Percentiles rank a stretch among this genome's conserved stretches.
Evolutionary conservation across 2,888 invertebrate species (phyloP).

Genomic region (Pocota personata): DNA sequence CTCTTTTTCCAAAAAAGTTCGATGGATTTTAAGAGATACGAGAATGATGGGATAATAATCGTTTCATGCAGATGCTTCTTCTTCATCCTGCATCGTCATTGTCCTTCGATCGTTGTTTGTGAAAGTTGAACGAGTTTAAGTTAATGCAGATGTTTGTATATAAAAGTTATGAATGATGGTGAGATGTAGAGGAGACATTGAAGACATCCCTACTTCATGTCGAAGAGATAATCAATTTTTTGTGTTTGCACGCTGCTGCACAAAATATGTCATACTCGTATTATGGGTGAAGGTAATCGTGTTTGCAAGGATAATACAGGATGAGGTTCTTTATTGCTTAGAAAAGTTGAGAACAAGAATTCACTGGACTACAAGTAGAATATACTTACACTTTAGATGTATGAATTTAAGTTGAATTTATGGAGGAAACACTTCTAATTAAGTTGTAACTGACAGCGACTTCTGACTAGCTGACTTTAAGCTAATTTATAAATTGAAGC

Average conservation of each 20-base stretch:
- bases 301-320: slow-evolving; percentile 41
- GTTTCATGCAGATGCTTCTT: slow-evolving; percentile 73
- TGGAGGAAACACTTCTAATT: background rate
- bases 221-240: slow-evolving; percentile 60
- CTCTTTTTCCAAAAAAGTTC: slow-evolving; percentile 60
- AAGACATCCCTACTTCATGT: slow-evolving; percentile 56
- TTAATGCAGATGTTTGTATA: slow-evolving; percentile 74
- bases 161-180: slow-evolving; percentile 69
- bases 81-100: slow-evolving; percentile 64
- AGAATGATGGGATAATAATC: slow-evolving; percentile 73
- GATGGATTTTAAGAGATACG: slow-evolving; percentile 70
- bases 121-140: slow-evolving; percentile 68
- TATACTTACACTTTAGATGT: background rate
- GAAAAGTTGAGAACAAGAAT: background rate
- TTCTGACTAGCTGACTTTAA: too few relatives aligned
- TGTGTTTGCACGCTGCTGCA: background rate
- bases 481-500: too few relatives aligned
- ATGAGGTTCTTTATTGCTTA: background rate
- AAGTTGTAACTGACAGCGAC: too few relatives aligned
- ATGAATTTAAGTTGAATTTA: background rate
- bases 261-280: slow-evolving; percentile 47
- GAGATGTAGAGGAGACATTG: slow-evolving; percentile 27
- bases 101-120: slow-evolving; percentile 63
- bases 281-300: slow-evolving; percentile 56
- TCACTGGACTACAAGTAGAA: background rate